Conservation (phyloP, 2,113 vertebrate species). For the Lophura nycthemera region DNA sequence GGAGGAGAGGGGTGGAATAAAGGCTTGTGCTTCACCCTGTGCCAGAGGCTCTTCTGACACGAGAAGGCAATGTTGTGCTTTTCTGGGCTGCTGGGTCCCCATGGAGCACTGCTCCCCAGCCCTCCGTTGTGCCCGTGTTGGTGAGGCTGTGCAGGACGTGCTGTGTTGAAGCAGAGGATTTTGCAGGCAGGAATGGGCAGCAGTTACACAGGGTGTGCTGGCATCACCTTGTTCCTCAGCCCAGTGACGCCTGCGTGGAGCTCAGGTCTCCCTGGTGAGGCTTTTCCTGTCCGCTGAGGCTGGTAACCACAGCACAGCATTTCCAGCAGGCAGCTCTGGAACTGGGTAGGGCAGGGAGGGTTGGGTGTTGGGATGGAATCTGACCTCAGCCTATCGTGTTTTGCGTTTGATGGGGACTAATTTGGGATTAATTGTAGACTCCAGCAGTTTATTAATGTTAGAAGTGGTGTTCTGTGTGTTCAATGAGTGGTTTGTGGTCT, state of each 20-base stretch:
- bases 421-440: not conserved
- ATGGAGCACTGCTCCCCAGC: not conserved
- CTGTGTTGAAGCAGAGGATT: accelerated
- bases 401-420: not conserved
- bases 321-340: constrained; percentile 72
- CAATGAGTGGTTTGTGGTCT: not conserved
- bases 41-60: accelerated
- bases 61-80: accelerated
- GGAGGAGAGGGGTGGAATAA: not conserved
- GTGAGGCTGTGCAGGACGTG: not conserved
- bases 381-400: accelerated
- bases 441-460: not conserved
- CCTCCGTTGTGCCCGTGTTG: no score
- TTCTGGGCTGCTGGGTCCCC: not conserved
- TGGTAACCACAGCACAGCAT: constrained; percentile 57
- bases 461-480: not conserved
- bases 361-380: not conserved
- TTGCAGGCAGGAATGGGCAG: not conserved
- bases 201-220: not conserved
- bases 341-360: constrained; percentile 6
- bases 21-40: accelerated
- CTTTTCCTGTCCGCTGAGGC: not conserved
- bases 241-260: accelerated
- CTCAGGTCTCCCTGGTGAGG: not conserved
- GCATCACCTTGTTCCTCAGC: constrained; percentile 39